These are phyloP conservation scores for Ypsolopha scabrella DNA, from an alignment of 2,888 invertebrate genomes.

Conservation along the genomic window DNA sequence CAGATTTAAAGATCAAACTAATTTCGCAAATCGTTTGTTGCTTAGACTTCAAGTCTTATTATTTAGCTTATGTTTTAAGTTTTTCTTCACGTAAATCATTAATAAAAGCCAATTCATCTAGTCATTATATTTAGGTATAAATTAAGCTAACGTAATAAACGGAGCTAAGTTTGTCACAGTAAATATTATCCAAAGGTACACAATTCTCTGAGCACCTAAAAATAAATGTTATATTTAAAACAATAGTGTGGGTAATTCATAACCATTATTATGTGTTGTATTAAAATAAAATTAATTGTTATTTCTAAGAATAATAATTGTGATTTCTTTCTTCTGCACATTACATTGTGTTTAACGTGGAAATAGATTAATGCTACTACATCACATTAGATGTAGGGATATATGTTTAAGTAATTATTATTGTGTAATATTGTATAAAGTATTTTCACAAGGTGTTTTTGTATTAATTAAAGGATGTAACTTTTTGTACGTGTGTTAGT, in stretches of 20 bases:
- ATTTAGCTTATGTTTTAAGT: conserved; percentile 41
- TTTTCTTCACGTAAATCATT: conserved; percentile 45
- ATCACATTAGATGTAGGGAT: neutral
- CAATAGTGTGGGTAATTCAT: conserved; percentile 30
- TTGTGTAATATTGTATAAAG: conserved; percentile 50
- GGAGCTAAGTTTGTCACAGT: too few species aligned
- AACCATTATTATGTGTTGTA: conserved; percentile 41
- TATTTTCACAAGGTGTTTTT: conserved; percentile 48
- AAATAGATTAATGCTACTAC: neutral
- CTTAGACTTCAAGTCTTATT: conserved; percentile 19
- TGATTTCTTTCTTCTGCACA: neutral
- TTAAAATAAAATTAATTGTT: conserved; percentile 4
- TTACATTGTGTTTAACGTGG: neutral
- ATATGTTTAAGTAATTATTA: neutral
- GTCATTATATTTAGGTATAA: conserved; percentile 29
- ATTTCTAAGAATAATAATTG: neutral
- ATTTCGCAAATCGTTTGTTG: neutral
- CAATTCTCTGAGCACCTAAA: conserved; percentile 34
- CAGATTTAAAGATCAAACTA: conserved; percentile 5
- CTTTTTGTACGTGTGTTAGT: conserved; percentile 31
- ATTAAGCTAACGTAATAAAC: conserved; percentile 10
- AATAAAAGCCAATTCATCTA: conserved; percentile 20
- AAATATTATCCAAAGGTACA: too few species aligned
- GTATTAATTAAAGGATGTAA: conserved; percentile 43
- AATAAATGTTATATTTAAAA: conserved; percentile 22